Evolutionary conservation across 1,140 invertebrate species (phyloP), one percentile per base, ranked within the genome.

Genomic region (Aphaenogaster floridana): DNA sequence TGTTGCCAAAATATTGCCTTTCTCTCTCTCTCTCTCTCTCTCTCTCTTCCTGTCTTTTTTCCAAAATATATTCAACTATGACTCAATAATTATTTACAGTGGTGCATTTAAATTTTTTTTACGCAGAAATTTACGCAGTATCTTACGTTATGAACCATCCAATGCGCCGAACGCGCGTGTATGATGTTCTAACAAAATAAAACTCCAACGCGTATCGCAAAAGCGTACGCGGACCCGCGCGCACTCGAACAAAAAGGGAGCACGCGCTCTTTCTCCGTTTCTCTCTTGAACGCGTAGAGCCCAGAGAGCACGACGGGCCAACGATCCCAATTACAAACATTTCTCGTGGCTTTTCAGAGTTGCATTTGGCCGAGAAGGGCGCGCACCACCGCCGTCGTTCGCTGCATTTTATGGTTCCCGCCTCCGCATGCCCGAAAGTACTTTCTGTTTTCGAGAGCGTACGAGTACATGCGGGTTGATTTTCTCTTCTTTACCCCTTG

Each of bases 281-380:
- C 83, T 80, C 87, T 78, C 64, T 34, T 78, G 87, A 90, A 59
- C 36, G 34, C 84, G 88, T 77, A 66, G 84, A 63, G 86, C 57
- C 77, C 17, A 28, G 84, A 59, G 77, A 88, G 64, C 72, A 89
- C 80, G 89, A 88, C 87, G 91, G 90, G 91, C 90, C 87, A 92
- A 94, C 93, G 94, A 94, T 95, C 91, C 93, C 93, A 95, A 94
- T 94, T 94, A 95, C 92, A 94, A 94, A 94, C 92, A 94, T 93
- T 93, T 93, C 92, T 93, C 89, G 90, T 92, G 79, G 89, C 89
- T 90, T 93, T 94, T 91, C 89, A 86, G 88, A 92, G 86, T 90
- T 92, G 88, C 92, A 94, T 92, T 93, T 93, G 88, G 66, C 78
- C 78, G 81, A 91, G 86, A 68, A 89, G 87, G 89, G 89, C 72